phyloP scores from a whole-genome alignment of 2,113 vertebrate genomes.

The Haplotaxodon microlepis region DNA sequence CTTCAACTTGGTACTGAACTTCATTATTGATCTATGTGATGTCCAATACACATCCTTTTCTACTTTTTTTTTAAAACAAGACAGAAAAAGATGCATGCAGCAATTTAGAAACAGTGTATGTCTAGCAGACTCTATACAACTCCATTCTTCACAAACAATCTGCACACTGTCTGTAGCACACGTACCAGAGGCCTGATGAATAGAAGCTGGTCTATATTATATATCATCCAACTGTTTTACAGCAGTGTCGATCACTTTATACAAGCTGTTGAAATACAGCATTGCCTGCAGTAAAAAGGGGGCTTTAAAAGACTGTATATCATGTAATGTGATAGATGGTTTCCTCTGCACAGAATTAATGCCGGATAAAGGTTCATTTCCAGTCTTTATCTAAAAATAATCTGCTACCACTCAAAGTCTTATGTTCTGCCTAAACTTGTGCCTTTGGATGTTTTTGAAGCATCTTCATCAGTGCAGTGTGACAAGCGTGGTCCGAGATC shows the following conservation, averaged over 20 bases:
- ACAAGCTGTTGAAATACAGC: background rate
- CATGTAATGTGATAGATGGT: background rate
- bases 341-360: background rate
- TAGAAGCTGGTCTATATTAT: background rate
- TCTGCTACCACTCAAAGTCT: background rate
- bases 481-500: accelerated
- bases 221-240: background rate
- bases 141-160: background rate
- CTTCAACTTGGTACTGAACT: background rate
- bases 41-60: background rate
- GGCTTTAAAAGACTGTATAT: background rate
- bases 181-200: background rate
- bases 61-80: background rate
- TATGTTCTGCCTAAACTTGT: background rate
- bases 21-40: background rate
- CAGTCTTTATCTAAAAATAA: background rate
- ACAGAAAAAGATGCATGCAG: background rate
- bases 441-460: background rate
- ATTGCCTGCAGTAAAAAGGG: background rate
- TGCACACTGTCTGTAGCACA: background rate
- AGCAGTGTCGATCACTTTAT: background rate
- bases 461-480: background rate
- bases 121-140: background rate
- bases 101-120: background rate
- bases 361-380: background rate